Percentiles rank a stretch among this genome's conserved stretches.
phyloP scores from a whole-genome alignment of 2,888 invertebrate genomes.

The Uropetala carovei region DNA sequence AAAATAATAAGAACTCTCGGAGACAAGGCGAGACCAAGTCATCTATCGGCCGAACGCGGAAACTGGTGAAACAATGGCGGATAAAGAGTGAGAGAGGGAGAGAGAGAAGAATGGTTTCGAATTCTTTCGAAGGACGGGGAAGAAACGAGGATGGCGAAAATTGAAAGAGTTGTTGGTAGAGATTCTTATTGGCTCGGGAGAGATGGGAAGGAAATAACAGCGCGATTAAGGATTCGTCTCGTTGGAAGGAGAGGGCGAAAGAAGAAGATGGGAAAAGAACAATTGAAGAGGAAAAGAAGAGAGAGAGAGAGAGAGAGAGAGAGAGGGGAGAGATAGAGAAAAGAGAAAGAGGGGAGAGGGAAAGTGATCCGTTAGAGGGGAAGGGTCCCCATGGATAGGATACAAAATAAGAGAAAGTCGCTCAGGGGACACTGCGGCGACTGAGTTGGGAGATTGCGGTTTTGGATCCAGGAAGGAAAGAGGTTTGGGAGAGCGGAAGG shows the following conservation, averaged over 20 bases:
- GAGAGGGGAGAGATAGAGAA: neutral
- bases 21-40: neutral
- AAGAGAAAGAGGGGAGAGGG: neutral
- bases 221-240: too few species aligned
- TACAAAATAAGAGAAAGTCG: neutral
- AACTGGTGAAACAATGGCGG: neutral
- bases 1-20: neutral
- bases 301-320: neutral
- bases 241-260: too few species aligned
- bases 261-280: too few species aligned
- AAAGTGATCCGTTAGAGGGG: neutral
- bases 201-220: neutral
- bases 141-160: neutral
- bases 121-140: neutral
- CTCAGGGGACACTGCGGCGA: slow-evolving; percentile 12
- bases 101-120: neutral
- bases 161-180: neutral
- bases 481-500: neutral
- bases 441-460: slow-evolving; percentile 25
- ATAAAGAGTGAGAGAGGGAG: neutral
- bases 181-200: neutral
- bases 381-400: neutral
- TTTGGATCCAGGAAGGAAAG: neutral
- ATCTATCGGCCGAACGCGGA: neutral
- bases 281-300: neutral